These are phyloP conservation scores for Calycopis cecrops DNA, from an alignment of 1,140 invertebrate genomes.

Conservation along the genomic window DNA sequence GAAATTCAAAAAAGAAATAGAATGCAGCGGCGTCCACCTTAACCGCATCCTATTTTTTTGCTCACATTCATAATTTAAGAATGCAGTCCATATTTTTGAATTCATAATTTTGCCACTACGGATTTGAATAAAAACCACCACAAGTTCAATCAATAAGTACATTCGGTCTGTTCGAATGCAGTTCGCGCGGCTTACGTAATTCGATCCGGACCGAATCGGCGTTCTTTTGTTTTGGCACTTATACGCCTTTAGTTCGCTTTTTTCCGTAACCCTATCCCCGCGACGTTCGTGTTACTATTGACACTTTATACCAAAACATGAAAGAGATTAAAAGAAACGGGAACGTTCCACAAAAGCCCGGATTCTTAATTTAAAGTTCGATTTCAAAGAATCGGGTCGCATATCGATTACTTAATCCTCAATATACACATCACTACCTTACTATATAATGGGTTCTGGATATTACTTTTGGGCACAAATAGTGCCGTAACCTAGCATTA, in stretches of 20 bases:
- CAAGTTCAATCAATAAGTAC: slow-evolving; percentile 45
- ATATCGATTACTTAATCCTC: no score
- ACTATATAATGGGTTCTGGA: no score
- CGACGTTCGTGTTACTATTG: slow-evolving; percentile 63
- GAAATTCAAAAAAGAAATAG: no score
- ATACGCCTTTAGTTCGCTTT: slow-evolving; percentile 67
- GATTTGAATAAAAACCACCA: slow-evolving; percentile 27
- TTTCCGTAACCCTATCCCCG: slow-evolving; percentile 55
- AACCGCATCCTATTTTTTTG: no score
- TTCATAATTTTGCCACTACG: slow-evolving; percentile 17
- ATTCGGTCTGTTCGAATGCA: slow-evolving; percentile 58
- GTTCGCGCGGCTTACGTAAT: slow-evolving; percentile 62
- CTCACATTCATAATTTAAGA: background rate
- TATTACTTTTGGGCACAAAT: no score
- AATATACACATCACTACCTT: no score
- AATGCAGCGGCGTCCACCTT: no score
- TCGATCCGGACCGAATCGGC: slow-evolving; percentile 50
- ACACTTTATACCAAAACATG: slow-evolving; percentile 69
- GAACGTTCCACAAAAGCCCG: slow-evolving; percentile 14
- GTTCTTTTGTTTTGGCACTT: slow-evolving; percentile 69
- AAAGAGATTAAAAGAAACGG: slow-evolving; percentile 41
- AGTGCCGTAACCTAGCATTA: no score
- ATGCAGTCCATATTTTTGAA: slow-evolving; percentile 14
- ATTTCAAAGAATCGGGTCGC: slow-evolving; percentile 2
- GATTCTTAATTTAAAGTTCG: slow-evolving; percentile 10